These are phyloP conservation scores for Biston stratarius DNA, from an alignment of 2,888 invertebrate genomes.

Conservation along the genomic window DNA sequence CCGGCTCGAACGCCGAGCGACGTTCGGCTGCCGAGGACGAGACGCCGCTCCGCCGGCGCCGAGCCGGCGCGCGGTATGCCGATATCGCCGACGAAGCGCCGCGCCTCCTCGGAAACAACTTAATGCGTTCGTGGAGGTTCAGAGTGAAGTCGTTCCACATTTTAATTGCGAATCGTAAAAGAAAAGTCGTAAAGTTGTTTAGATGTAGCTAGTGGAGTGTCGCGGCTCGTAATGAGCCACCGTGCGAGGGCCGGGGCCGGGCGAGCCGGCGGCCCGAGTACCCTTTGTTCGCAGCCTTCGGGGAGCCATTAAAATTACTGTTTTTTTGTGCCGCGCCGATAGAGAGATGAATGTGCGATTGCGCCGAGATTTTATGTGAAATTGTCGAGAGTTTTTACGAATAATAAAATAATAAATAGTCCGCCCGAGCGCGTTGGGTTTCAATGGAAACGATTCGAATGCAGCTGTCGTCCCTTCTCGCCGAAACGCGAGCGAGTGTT, in stretches of 20 bases:
- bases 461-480: conserved; percentile 49
- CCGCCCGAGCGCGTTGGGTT: conserved; percentile 3
- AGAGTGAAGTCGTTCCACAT: conserved; percentile 58
- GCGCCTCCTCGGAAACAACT: conserved; percentile 52
- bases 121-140: conserved; percentile 45
- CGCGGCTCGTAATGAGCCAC: conserved; percentile 53
- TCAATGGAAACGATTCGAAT: conserved; percentile 42
- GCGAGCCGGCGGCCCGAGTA: conserved; percentile 58
- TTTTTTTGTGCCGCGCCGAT: conserved; percentile 57
- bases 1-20: conserved; percentile 34
- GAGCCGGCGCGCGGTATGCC: conserved; percentile 40
- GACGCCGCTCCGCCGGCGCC: conserved; percentile 27
- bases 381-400: conserved; percentile 44
- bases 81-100: conserved; percentile 33
- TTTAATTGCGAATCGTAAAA: conserved; percentile 64
- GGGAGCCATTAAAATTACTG: conserved; percentile 64
- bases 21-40: conserved; percentile 34
- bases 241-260: conserved; percentile 43
- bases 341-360: conserved; percentile 56
- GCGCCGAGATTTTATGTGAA: conserved; percentile 47
- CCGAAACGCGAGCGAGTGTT: conserved; percentile 49
- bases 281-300: conserved; percentile 62
- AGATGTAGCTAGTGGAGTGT: conserved; percentile 44
- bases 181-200: conserved; percentile 60
- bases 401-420: conserved; percentile 49